phyloP scores from a whole-genome alignment of 2,888 invertebrate species.

The Eupithecia centaureata region DNA sequence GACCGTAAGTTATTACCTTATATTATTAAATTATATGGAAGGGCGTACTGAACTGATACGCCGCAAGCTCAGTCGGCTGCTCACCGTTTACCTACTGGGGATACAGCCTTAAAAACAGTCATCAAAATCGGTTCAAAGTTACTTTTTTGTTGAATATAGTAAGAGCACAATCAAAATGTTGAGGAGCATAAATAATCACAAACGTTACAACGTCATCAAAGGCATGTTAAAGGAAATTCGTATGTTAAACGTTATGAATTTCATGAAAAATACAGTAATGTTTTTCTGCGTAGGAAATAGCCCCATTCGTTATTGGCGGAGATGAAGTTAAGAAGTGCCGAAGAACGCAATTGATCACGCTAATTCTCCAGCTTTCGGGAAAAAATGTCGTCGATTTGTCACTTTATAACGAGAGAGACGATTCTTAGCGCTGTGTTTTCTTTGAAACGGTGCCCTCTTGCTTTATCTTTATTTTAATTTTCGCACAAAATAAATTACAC shows the following conservation, averaged over 20 bases:
- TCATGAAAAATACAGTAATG: not conserved
- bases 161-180: too few relatives aligned
- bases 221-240: too few relatives aligned
- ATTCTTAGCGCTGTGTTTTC: conserved; percentile 57
- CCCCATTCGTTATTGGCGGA: conserved; percentile 43
- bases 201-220: too few relatives aligned
- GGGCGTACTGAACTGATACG: too few relatives aligned
- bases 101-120: too few relatives aligned
- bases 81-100: too few relatives aligned
- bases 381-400: conserved; percentile 78
- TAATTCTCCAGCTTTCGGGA: conserved; percentile 72
- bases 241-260: too few relatives aligned
- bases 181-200: not conserved
- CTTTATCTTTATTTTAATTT: conserved; percentile 48
- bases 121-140: too few relatives aligned
- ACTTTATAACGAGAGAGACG: conserved; percentile 72
- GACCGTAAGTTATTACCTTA: too few relatives aligned
- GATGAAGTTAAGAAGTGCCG: conserved; percentile 64
- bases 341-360: conserved; percentile 79
- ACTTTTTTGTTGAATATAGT: too few relatives aligned
- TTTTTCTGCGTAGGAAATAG: conserved; percentile 27
- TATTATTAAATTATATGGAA: too few relatives aligned
- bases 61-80: too few relatives aligned
- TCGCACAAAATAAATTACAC: conserved; percentile 44
- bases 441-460: conserved; percentile 46